A percentile compares a stretch with the other conserved stretches of the same genome.
Evolutionary conservation across 2,888 invertebrate species (phyloP).

Genomic region (Pecten maximus): DNA sequence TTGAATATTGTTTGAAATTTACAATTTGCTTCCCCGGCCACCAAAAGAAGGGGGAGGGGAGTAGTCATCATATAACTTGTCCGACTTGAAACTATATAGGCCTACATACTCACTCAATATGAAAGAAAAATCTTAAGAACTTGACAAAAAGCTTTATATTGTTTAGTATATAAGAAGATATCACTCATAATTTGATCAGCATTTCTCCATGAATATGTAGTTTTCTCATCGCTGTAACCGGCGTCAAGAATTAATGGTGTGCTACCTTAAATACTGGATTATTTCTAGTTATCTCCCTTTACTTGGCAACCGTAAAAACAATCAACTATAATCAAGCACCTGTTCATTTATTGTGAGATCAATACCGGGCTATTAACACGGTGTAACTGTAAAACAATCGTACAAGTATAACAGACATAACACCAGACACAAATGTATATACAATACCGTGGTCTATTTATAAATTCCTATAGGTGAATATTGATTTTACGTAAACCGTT

Average conservation of each 20-base stretch:
- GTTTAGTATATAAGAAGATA: too few species aligned
- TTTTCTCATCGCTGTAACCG: too few species aligned
- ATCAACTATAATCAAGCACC: not conserved
- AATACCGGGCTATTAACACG: not conserved
- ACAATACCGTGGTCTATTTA: not conserved
- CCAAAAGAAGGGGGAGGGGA: too few species aligned
- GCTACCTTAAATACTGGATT: not conserved
- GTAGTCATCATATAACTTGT: too few species aligned
- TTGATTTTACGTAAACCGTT: not conserved
- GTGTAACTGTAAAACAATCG: not conserved
- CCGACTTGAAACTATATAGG: too few species aligned
- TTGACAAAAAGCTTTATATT: too few species aligned
- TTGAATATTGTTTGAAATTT: too few species aligned
- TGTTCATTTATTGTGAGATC: not conserved
- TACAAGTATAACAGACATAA: not conserved
- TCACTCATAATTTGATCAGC: too few species aligned
- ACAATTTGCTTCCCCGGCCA: too few species aligned
- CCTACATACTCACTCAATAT: too few species aligned
- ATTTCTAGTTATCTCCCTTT: not conserved
- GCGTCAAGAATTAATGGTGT: not conserved
- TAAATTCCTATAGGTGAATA: not conserved
- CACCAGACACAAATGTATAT: not conserved
- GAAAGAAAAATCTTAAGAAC: too few species aligned
- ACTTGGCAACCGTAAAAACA: conserved; percentile 12
- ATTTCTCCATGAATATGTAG: too few species aligned